Conservation (phyloP, 2,888 invertebrate species). For the Nineta flava region DNA sequence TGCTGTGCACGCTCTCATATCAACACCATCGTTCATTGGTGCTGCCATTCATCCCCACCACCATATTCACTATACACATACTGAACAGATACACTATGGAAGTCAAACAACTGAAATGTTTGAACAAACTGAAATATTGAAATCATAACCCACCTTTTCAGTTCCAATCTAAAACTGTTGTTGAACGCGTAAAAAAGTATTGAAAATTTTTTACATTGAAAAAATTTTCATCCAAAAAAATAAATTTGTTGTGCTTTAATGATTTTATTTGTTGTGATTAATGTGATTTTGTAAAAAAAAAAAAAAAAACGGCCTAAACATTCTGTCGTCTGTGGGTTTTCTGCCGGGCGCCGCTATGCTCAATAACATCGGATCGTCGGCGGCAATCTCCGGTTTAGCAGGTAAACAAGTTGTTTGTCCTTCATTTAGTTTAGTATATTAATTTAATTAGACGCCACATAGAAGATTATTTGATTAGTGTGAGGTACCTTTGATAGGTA, state of each 20-base stretch:
- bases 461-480: slow-evolving; percentile 3
- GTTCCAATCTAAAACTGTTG: not conserved
- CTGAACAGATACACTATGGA: too few relatives aligned
- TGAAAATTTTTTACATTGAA: not conserved
- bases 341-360: slow-evolving; percentile 8
- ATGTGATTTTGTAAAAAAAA: not conserved
- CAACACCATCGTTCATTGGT: not conserved
- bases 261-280: not conserved
- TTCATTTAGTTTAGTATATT: not conserved
- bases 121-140: not conserved
- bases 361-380: slow-evolving; percentile 5
- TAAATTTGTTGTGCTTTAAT: not conserved
- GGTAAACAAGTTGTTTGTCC: not conserved
- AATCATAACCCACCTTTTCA: not conserved
- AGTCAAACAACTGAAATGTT: too few relatives aligned
- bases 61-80: not conserved
- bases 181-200: not conserved
- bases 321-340: slow-evolving; percentile 9
- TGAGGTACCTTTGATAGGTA: slow-evolving; percentile 5
- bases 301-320: slow-evolving; percentile 8
- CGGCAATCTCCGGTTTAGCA: slow-evolving; percentile 3
- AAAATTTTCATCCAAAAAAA: not conserved
- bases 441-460: not conserved
- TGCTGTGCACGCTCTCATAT: not conserved
- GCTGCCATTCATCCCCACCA: not conserved